These are phyloP conservation scores for Macrosiphum euphorbiae DNA, from an alignment of 2,888 invertebrate species.

Conservation along the genomic window DNA sequence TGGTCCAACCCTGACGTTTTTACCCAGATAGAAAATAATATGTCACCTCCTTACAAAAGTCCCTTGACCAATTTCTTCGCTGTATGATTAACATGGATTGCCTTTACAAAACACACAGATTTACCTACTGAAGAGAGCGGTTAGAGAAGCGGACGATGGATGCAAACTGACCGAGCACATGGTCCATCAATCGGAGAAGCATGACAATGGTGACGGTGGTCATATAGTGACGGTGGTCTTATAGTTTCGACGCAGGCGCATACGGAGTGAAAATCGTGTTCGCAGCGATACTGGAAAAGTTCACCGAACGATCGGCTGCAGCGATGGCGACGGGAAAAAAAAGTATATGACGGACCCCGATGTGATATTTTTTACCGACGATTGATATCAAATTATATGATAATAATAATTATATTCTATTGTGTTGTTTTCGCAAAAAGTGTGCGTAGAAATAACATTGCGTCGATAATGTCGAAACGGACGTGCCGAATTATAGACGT, in stretches of 20 bases:
- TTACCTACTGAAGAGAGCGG: not conserved
- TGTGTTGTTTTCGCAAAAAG: not conserved
- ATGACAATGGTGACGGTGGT: no score
- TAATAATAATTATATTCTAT: no score
- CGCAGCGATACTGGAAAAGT: not conserved
- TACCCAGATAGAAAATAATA: not conserved
- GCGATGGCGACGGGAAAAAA: not conserved
- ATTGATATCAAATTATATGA: no score
- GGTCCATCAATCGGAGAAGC: not conserved
- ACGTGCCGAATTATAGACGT: not conserved
- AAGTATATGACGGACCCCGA: not conserved
- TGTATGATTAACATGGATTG: not conserved
- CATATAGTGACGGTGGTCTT: no score
- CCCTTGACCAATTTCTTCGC: not conserved
- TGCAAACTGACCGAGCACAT: not conserved
- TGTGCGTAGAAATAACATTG: not conserved
- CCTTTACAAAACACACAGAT: not conserved
- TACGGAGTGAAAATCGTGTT: constrained; percentile 20
- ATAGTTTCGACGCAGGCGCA: not conserved
- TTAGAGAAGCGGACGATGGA: not conserved
- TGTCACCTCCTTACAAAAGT: not conserved
- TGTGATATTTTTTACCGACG: not conserved
- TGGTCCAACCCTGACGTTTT: not conserved
- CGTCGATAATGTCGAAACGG: not conserved
- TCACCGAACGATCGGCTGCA: not conserved